Evolutionary conservation across 1,140 invertebrate genomes (phyloP).

Genomic region (Hycleus phaleratus): DNA sequence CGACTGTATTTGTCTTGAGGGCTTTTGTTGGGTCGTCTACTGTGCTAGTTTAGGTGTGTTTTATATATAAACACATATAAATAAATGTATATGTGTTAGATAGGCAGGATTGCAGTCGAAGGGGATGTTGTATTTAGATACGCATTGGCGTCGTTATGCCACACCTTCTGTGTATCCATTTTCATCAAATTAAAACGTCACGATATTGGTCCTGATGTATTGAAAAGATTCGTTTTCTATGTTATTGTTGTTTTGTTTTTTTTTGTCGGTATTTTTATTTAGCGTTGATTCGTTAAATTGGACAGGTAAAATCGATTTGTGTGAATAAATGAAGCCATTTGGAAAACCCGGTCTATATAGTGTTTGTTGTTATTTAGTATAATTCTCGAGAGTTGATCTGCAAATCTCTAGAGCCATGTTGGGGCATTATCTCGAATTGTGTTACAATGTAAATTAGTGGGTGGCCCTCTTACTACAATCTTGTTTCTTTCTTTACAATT

Average conservation of each 20-base stretch:
- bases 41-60: neutral
- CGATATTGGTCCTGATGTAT: neutral
- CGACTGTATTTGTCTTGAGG: constrained; percentile 21
- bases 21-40: constrained; percentile 16
- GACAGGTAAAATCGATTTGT: too few species aligned
- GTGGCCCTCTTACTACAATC: neutral
- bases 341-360: constrained; percentile 1
- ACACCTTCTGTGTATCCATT: neutral
- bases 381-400: constrained; percentile 3
- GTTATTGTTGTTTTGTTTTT: neutral
- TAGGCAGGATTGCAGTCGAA: too few species aligned
- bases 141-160: too few species aligned
- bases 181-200: constrained; percentile 10
- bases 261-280: neutral
- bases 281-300: too few species aligned
- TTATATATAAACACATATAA: neutral
- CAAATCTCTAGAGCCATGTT: constrained; percentile 12
- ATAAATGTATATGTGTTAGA: neutral
- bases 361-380: neutral
- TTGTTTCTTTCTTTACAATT: constrained; percentile 1
- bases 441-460: constrained; percentile 6
- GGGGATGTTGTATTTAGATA: too few species aligned
- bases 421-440: constrained; percentile 12
- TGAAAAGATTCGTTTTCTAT: too few species aligned
- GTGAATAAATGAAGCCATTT: constrained; percentile 7